Evolutionary conservation across 2,888 invertebrate species (phyloP).

Genomic region (Callimorpha dominula): DNA sequence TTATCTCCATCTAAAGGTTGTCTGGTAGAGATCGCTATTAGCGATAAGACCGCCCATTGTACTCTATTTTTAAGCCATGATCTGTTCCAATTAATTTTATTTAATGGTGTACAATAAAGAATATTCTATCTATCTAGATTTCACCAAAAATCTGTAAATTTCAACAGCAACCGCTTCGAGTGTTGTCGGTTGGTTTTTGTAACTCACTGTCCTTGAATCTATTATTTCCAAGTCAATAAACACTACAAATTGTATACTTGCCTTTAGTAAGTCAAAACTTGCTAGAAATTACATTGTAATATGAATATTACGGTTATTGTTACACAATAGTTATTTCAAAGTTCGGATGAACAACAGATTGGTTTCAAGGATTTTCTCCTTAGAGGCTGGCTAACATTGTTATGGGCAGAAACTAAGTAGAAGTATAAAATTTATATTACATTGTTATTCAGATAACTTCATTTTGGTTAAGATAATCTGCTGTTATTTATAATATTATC

Average conservation of each 20-base stretch:
- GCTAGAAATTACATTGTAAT: constrained; percentile 10
- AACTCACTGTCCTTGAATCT: not conserved
- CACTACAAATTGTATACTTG: not conserved
- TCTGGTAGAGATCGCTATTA: too few species aligned
- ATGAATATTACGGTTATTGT: constrained; percentile 18
- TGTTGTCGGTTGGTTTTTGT: too few species aligned
- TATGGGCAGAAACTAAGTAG: constrained; percentile 9
- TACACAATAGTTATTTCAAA: constrained; percentile 30
- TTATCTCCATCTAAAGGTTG: too few species aligned
- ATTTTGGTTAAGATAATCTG: not conserved
- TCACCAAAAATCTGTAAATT: too few species aligned
- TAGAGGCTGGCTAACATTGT: constrained; percentile 27
- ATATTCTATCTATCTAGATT: too few species aligned
- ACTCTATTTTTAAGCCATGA: too few species aligned
- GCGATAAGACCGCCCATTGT: too few species aligned
- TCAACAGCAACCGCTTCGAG: too few species aligned
- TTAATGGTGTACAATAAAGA: too few species aligned
- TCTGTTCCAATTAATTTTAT: too few species aligned
- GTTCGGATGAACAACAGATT: constrained; percentile 34
- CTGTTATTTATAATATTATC: not conserved
- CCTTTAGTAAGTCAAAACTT: not conserved
- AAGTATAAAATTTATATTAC: constrained; percentile 11
- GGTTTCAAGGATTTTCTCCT: constrained; percentile 25
- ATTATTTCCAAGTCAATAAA: constrained; percentile 1
- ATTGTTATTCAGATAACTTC: constrained; percentile 1